Base-by-base conservation (phyloP, 1,140 invertebrate genomes). In the Pararge aegeria region DNA sequence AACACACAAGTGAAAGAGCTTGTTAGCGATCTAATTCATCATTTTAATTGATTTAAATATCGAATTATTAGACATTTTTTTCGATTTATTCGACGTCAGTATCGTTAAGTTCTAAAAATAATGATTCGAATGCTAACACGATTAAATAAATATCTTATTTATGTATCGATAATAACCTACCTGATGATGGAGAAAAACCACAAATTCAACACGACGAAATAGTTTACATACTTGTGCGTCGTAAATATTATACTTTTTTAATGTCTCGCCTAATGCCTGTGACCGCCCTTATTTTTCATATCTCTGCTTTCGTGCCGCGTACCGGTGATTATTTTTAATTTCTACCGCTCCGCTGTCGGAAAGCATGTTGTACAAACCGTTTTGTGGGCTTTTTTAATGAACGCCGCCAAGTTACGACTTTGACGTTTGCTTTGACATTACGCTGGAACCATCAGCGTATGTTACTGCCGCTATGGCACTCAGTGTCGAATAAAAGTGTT, bases 241-340 rank as follows among this genome's bases (percentile, higher is more conserved):
- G 12, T 7, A 4, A 34, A 34, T 3, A 18, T 7, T 42, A 18
- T 18, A 7, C 16, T 6, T 42, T 42, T 42, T 42, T 42, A 42
- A 6, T 42, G 38, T 42, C 38, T 42, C 16, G 38, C 16, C 38
- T 42, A 18, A 18, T 42, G 38, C 10, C 38, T 63, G 29, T 18
- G 21, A 42, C 9, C 60, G 55, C 67, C 74, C 75, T 83, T 85
- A 81, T 83, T 83, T 83, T 80, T 83, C 80, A 81, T 84, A 81
- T 84, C 80, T 81, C 68, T 74, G 74, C 64, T 73, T 78, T 74
- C 78, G 73, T 77, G 70, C 69, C 64, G 57, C 72, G 67, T 68
- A 57, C 65, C 67, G 66, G 73, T 77, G 78, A 87, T 87, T 85
- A 85, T 75, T 87, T 85, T 85, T 87, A 84, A 85, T 85, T 80